Base-by-base conservation (phyloP, 2,888 invertebrate species). In the Oegoconia quadripuncta region DNA sequence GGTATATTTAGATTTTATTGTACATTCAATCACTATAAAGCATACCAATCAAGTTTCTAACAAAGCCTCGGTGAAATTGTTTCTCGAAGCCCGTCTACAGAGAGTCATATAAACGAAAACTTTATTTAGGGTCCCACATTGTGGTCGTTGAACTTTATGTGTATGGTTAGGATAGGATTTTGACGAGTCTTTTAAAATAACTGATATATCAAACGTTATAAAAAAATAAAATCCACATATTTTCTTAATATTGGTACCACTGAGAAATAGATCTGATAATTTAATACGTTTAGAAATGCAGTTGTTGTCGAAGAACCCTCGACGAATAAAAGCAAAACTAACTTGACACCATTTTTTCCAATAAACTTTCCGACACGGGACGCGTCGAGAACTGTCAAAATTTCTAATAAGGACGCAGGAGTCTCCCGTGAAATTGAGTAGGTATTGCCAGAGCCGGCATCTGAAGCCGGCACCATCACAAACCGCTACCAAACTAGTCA, bases 1-100 rank as follows among this genome's bases (percentile, higher is more conserved):
- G n/a, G n/a, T n/a, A n/a, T n/a, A n/a, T n/a, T n/a, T n/a, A n/a
- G n/a, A n/a, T 23, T 23, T 26, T 26, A 12, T 12, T 13, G 12
- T 13, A 35, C 35, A 32, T 40, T 40, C 40, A 40, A 40, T 40
- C 35, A 40, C 40, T 26, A 30, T 20, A 17, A 29, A 25, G 31
- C 15, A 28, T 16, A 29, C 23, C 39, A 39, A 34, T 39, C 34
- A 29, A 22, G 34, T 29, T 20, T 23, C 34, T 12, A 23, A 34
- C 14, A 28, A 29, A 39, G 14, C 33, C 23, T 33, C 33, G n/a
- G 34, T 34, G 39, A 39, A 39, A 39, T 39, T 39, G 39, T 34
- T 39, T 30, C 29, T 34, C 25, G 11, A 23, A 30, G 3, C 16
- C 16, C 29, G 27, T 12, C 15, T 17, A 2, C 15, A 15, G 28